phyloP scores from a whole-genome alignment of 2,113 vertebrate genomes.

The Petroica traversi region DNA sequence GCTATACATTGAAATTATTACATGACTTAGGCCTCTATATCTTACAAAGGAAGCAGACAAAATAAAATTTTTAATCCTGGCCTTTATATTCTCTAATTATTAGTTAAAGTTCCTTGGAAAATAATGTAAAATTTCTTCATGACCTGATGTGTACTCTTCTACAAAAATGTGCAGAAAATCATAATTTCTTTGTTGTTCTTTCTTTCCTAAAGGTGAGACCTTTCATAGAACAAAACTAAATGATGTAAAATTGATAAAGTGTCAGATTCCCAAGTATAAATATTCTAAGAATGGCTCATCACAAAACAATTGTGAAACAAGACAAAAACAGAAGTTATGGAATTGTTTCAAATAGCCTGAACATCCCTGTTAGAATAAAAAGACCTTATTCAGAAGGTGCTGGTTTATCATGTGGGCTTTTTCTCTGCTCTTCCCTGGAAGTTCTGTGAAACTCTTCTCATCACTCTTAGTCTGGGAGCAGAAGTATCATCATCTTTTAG shows the following conservation, averaged over 20 bases:
- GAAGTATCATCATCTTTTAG: background rate
- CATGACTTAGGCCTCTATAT: background rate
- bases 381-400: background rate
- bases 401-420: background rate
- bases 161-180: background rate
- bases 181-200: background rate
- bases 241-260: background rate
- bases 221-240: background rate
- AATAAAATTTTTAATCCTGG: background rate
- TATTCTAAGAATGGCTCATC: background rate
- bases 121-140: background rate
- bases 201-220: background rate
- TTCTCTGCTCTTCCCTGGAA: background rate
- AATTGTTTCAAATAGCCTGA: background rate
- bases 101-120: background rate
- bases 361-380: background rate
- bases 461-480: background rate
- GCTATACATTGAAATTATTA: background rate
- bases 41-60: background rate
- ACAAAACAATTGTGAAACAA: background rate
- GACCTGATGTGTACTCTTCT: background rate
- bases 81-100: background rate
- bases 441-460: background rate
- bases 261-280: background rate
- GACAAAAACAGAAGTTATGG: background rate